Evolutionary conservation across 1,140 invertebrate genomes (phyloP).

Genomic region (Amphibalanus amphitrite): DNA sequence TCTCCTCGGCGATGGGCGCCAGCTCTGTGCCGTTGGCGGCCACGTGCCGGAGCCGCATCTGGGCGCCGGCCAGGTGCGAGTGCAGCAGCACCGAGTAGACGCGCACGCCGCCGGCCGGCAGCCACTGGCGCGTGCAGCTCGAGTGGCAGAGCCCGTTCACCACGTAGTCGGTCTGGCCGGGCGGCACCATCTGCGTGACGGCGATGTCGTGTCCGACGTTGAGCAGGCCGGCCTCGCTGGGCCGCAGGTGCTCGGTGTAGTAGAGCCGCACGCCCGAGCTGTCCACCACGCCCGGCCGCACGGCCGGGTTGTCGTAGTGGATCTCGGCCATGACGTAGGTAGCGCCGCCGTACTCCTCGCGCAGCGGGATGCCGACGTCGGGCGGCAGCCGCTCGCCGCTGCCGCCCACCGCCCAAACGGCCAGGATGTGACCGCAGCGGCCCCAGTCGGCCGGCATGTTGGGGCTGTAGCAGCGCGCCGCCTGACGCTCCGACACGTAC

Average conservation of each 20-base stretch:
- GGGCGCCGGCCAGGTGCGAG: constrained; percentile 33
- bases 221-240: constrained; percentile 33
- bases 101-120: constrained; percentile 34
- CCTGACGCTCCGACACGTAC: constrained; percentile 39
- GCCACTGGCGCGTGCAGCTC: constrained; percentile 46
- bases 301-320: constrained; percentile 42
- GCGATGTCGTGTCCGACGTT: constrained; percentile 62
- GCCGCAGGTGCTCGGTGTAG: constrained; percentile 42
- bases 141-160: constrained; percentile 58
- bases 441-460: constrained; percentile 56
- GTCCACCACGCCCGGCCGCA: constrained; percentile 44
- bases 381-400: no score
- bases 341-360: constrained; percentile 45
- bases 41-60: no score
- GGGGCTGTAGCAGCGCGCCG: constrained; percentile 43
- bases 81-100: constrained; percentile 53
- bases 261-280: constrained; percentile 45
- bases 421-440: constrained; percentile 52
- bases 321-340: constrained; percentile 49
- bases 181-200: constrained; percentile 60
- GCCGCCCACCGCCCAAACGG: constrained; percentile 58
- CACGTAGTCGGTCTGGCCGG: constrained; percentile 46
- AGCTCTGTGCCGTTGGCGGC: constrained; percentile 19
- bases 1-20: constrained; percentile 21
- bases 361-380: constrained; percentile 47